Base-by-base conservation (phyloP, 2,797 vertebrate species). In the Acridotheres tristis region DNA sequence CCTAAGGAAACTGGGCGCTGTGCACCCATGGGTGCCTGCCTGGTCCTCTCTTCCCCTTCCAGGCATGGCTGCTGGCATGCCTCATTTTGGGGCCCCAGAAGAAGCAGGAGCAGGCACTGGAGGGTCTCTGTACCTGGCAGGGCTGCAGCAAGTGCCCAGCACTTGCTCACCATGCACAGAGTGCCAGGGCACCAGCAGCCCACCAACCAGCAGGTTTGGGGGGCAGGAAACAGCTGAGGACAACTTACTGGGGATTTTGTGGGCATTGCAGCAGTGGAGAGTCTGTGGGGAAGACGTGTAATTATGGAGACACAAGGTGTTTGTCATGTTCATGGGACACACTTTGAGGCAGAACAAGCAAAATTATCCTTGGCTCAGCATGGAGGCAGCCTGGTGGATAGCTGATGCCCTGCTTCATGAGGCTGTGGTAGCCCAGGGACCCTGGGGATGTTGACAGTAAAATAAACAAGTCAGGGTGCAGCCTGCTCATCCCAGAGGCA, bases 251-350 rank as follows among this genome's bases (percentile, higher is more conserved):
- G 26, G 50, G 16, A 29, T 27, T 87, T 78, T 55, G 48, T 1
- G 1, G 38, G 20, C n/a, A 57, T 10, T 55, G 45, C 42, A 71
- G 78, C n/a, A 48, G 51, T 6, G 36, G 13, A 57, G 47, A 22
- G 51, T 57, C 34, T 0, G 1, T 16, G 38, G 51, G 50, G 58
- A 36, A 79, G 63, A 59, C 34, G 3, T 16, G 22, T 32, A 15
- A 7, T 38, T 72, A 15, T 4, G 3, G n/a, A 21, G 13, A 3
- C 8, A 7, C 18, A 32, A 75, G 30, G 54, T 43, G 45, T 75
- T 86, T 58, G 14, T 62, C 34, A 17, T 1, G 0, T 53, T n/a
- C 0, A 1, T 25, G 34, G 53, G 25, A 54, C 5, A 1, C 3
- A 2, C 29, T 73, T 34, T 34, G 48, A 50, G 36, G n/a, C 58